phyloP scores from a whole-genome alignment of 2,888 invertebrate species.

The Neria commutata region DNA sequence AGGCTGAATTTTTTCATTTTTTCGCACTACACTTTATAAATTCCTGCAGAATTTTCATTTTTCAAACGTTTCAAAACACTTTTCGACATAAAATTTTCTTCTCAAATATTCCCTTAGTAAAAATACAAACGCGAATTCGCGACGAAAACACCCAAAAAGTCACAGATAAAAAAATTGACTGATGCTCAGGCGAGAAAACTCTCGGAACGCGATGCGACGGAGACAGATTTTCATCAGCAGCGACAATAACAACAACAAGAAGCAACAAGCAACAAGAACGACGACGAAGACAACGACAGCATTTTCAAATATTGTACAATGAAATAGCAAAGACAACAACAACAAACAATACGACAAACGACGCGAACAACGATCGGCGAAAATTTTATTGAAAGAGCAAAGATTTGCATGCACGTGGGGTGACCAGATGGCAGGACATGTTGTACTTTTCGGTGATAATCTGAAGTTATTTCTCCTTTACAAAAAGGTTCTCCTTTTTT shows the following conservation, averaged over 20 bases:
- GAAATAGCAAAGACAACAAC: no score
- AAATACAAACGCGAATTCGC: not conserved
- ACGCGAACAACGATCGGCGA: no score
- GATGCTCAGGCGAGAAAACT: no score
- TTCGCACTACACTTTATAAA: not conserved
- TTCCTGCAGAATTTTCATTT: not conserved
- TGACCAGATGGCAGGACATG: no score
- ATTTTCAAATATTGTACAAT: not conserved
- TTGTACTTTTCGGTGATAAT: no score
- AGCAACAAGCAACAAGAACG: conserved; percentile 11
- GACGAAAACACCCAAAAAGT: conserved; percentile 43
- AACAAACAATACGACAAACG: no score
- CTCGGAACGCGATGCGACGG: conserved; percentile 32
- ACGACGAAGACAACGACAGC: conserved; percentile 17
- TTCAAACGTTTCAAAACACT: not conserved
- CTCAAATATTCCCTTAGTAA: not conserved
- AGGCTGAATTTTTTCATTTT: not conserved
- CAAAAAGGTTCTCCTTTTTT: no score
- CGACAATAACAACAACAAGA: conserved; percentile 6
- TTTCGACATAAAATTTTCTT: not conserved
- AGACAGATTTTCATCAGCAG: conserved; percentile 6
- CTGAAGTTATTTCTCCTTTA: no score
- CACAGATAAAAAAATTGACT: conserved; percentile 51
- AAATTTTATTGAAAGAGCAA: no score
- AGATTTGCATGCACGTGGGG: no score